Base-by-base conservation (phyloP, 2,113 vertebrate genomes). In the Rhinichthys klamathensis region DNA sequence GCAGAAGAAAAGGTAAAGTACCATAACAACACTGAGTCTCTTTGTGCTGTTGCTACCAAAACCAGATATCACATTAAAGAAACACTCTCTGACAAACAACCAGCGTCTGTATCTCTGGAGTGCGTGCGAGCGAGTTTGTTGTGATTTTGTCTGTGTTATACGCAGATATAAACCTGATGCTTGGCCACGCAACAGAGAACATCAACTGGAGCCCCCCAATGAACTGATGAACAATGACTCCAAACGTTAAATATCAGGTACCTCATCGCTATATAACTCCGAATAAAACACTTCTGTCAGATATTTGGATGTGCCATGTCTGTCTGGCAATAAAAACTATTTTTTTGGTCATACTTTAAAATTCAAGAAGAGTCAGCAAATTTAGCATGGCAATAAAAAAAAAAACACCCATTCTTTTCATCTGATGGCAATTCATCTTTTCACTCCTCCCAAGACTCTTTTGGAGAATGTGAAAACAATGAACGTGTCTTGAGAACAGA, bases 351-450 rank as follows among this genome's bases (percentile, higher is more conserved):
- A 16, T 38, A 70, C 21, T 84, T 54, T 60, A 75, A 78, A 78
- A 84, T 87, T 87, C 80, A 70, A 54, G 51, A 84, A 81, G 60
- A 80, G 81, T 84, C 84, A 61, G 63, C 35, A 41, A 83, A 67
- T 51, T 81, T 67, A 80, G 54, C 69, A 56, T 11, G 11, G 46
- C 30, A n/a, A 72, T 72, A 58, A 70, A 18, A 41, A 58, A 70
- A 72, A 82, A 46, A 74, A 16, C 16, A 27, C 1, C 49, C 67
- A 25, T 16, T 83, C 69, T 82, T 85, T 77, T 78, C 54, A 72
- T 83, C 73, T 49, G 30, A 84, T 73, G 44, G 74, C 72, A 86
- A 84, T 81, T 88, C 82, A 85, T 70, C 41, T 86, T 73, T 74
- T 85, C 65, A 85, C 65, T 85, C 74, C 65, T 70, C 32, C 76